Evolutionary conservation across 2,888 invertebrate genomes (phyloP).

Genomic region (Hedychridium roseum): DNA sequence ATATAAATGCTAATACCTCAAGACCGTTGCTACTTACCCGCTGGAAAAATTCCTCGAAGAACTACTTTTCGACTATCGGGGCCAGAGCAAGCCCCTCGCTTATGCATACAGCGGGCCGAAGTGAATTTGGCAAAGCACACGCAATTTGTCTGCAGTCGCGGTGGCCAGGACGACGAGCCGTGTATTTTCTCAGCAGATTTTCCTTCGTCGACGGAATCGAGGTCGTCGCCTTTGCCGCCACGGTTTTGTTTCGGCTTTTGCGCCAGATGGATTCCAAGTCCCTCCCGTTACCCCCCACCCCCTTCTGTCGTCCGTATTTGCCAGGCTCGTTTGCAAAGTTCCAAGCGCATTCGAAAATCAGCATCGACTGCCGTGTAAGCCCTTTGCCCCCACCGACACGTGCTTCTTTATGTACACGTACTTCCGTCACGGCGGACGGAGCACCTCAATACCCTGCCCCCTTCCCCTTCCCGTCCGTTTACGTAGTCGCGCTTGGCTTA

Average conservation of each 20-base stretch:
- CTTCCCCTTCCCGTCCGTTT: constrained; percentile 38
- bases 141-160: constrained; percentile 43
- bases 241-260: constrained; percentile 26
- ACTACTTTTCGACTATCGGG: too few relatives aligned
- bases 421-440: too few relatives aligned
- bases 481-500: constrained; percentile 43
- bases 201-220: constrained; percentile 16
- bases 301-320: constrained; percentile 34
- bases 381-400: constrained; percentile 3
- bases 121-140: constrained; percentile 33
- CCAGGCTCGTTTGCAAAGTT: constrained; percentile 36
- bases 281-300: too few relatives aligned
- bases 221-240: constrained; percentile 17
- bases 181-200: constrained; percentile 52
- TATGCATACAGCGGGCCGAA: constrained; percentile 17
- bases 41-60: neutral
- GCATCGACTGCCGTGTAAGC: constrained; percentile 20
- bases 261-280: neutral
- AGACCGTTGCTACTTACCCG: neutral
- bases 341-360: constrained; percentile 42
- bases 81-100: too few relatives aligned
- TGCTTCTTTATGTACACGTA: constrained; percentile 7
- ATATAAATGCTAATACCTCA: too few relatives aligned
- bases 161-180: constrained; percentile 44
- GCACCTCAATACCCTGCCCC: too few relatives aligned